phyloP scores from a whole-genome alignment of 2,888 invertebrate species.

The Agrilus cyanescens region DNA sequence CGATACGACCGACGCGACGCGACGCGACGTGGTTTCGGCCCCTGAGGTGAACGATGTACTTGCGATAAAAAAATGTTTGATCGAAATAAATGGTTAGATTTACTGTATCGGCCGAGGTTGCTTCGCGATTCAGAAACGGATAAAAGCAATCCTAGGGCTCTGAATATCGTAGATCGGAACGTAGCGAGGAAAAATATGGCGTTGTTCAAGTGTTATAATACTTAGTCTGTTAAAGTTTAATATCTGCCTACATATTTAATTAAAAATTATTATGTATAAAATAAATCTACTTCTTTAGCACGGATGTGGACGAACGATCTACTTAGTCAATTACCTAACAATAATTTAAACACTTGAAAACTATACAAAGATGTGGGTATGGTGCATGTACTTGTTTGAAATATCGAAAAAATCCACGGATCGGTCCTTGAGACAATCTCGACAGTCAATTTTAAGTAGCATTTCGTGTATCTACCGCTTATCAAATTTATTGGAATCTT shows the following conservation, averaged over 20 bases:
- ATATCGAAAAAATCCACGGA: slow-evolving; percentile 9
- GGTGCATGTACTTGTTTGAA: slow-evolving; percentile 3
- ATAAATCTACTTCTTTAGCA: too few relatives aligned
- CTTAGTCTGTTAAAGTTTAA: slow-evolving; percentile 9
- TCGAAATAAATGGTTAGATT: slow-evolving; percentile 30
- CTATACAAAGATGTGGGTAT: neutral
- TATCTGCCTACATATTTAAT: too few relatives aligned
- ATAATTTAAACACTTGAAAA: too few relatives aligned
- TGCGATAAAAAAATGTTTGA: slow-evolving; percentile 31
- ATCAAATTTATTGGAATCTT: slow-evolving; percentile 36
- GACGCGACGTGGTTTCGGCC: slow-evolving; percentile 4
- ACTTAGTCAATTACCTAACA: too few relatives aligned
- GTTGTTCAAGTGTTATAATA: slow-evolving; percentile 25
- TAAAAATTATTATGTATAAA: too few relatives aligned
- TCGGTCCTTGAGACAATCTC: slow-evolving; percentile 10
- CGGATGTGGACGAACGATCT: too few relatives aligned
- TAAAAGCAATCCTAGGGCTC: slow-evolving; percentile 10
- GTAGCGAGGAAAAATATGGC: slow-evolving; percentile 21
- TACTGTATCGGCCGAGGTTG: slow-evolving; percentile 20
- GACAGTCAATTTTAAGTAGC: slow-evolving; percentile 34
- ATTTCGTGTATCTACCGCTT: slow-evolving; percentile 34
- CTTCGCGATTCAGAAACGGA: slow-evolving; percentile 23
- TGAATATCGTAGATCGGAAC: slow-evolving; percentile 17
- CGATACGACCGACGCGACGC: too few relatives aligned
- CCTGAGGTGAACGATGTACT: slow-evolving; percentile 24